These are phyloP conservation scores for Oryzias celebensis DNA, from an alignment of 2,113 vertebrate species.

Conservation along the genomic window DNA sequence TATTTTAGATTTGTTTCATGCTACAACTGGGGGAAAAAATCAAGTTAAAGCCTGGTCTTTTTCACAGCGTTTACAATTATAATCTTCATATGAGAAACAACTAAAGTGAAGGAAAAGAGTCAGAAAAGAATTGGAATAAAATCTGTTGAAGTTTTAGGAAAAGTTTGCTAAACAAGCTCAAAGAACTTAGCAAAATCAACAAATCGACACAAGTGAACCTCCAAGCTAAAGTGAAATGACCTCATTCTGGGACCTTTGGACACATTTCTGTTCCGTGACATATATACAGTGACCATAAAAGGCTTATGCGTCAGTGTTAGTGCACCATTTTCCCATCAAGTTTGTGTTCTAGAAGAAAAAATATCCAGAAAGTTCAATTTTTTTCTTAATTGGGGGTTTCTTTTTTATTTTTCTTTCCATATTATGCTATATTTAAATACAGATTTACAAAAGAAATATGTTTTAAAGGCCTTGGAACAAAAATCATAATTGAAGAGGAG, in stretches of 20 bases:
- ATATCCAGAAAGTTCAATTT: conserved; percentile 52
- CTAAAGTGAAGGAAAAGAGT: background rate
- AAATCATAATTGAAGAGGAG: conserved; percentile 18
- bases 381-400: background rate
- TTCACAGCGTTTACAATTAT: too few species aligned
- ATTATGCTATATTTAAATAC: conserved; percentile 33
- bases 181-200: too few species aligned
- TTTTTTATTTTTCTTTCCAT: conserved; percentile 22
- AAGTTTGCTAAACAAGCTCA: too few species aligned
- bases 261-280: conserved; percentile 15
- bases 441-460: conserved; percentile 23
- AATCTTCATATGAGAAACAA: background rate
- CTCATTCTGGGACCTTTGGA: conserved; percentile 56
- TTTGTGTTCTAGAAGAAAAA: conserved; percentile 3
- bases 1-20: too few species aligned
- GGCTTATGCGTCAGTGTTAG: too few species aligned
- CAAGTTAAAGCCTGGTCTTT: too few species aligned
- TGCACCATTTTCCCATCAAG: too few species aligned
- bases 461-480: conserved; percentile 26
- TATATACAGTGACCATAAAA: too few species aligned
- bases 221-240: conserved; percentile 15
- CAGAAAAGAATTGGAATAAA: background rate
- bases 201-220: background rate
- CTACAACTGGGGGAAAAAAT: too few species aligned
- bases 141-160: too few species aligned